Evolutionary conservation across 2,888 invertebrate genomes (phyloP).

Genomic region (Amaurobius ferox): DNA sequence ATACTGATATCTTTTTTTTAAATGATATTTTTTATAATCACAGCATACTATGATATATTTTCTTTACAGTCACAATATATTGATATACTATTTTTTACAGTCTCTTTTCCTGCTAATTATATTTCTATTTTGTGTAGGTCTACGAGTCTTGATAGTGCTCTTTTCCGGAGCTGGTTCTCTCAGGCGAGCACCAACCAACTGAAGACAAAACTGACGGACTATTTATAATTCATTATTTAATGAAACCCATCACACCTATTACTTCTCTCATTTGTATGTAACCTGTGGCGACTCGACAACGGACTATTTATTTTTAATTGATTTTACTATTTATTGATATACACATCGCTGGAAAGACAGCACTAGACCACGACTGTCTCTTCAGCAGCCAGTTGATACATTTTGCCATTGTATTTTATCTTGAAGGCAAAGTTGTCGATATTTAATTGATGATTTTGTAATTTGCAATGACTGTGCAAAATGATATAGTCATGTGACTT

Average conservation of each 20-base stretch:
- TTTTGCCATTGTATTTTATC: neutral
- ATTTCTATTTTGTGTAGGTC: constrained; percentile 39
- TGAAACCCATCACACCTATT: constrained; percentile 32
- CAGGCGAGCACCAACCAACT: constrained; percentile 1
- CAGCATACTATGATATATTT: neutral
- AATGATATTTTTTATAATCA: neutral
- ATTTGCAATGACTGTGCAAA: too few species aligned
- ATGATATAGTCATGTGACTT: too few species aligned
- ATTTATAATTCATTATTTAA: constrained; percentile 61
- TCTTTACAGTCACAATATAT: neutral
- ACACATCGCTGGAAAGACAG: neutral
- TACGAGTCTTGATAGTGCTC: constrained; percentile 33
- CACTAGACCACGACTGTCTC: neutral
- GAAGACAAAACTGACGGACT: constrained; percentile 34
- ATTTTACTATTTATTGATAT: neutral
- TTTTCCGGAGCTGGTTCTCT: constrained; percentile 53
- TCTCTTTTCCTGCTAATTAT: neutral
- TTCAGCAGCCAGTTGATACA: neutral
- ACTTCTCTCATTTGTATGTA: constrained; percentile 43
- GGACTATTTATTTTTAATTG: neutral
- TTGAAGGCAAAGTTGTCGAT: neutral
- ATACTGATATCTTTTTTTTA: neutral
- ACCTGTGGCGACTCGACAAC: constrained; percentile 11
- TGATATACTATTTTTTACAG: neutral
- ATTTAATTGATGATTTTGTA: neutral